Conservation (phyloP, 2,888 invertebrate species). For the Auanema freiburgensis region DNA sequence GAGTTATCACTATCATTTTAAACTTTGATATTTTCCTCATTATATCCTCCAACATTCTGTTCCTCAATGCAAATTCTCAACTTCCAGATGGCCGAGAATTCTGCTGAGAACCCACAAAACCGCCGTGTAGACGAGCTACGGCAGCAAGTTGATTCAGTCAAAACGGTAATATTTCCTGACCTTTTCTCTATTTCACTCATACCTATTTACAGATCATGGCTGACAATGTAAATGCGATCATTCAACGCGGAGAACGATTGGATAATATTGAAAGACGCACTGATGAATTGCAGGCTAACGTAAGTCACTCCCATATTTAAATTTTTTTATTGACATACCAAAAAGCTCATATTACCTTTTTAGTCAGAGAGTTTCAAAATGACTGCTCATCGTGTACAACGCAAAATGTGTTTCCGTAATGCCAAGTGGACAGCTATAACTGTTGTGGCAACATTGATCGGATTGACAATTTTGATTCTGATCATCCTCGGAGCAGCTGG, state of each 20-base stretch:
- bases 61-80: too few species aligned
- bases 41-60: too few species aligned
- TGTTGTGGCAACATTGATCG: slow-evolving; percentile 25
- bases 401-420: slow-evolving; percentile 57
- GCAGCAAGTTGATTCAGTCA: slow-evolving; percentile 40
- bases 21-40: not conserved
- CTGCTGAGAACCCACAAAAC: slow-evolving; percentile 15
- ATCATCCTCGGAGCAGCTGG: slow-evolving; percentile 30
- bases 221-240: slow-evolving; percentile 55
- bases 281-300: slow-evolving; percentile 48
- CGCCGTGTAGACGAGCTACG: slow-evolving; percentile 27
- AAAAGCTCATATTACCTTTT: slow-evolving; percentile 12
- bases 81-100: slow-evolving; percentile 27
- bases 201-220: slow-evolving; percentile 56
- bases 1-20: too few species aligned
- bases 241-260: slow-evolving; percentile 60
- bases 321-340: not conserved
- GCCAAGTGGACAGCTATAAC: slow-evolving; percentile 60
- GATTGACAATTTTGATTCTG: slow-evolving; percentile 29
- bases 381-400: slow-evolving; percentile 59
- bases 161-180: slow-evolving; percentile 24
- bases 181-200: not conserved
- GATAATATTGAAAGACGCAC: slow-evolving; percentile 55
- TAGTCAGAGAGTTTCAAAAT: slow-evolving; percentile 52
- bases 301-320: slow-evolving; percentile 18